Base-by-base conservation (phyloP, 2,888 invertebrate genomes). In the Pseudococcus viburni region DNA sequence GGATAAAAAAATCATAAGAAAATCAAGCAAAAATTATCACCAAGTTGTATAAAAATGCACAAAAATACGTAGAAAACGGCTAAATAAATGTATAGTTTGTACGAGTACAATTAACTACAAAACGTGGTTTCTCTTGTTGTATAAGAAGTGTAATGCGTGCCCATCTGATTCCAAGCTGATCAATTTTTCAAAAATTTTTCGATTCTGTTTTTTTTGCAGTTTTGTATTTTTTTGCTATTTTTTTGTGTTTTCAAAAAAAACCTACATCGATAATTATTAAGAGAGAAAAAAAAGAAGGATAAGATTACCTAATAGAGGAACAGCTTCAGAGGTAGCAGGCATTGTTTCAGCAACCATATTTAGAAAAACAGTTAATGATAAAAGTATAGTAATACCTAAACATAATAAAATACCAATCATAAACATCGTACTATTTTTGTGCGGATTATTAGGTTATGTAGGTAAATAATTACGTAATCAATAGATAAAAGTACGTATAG, bases 341-440 rank as follows among this genome's bases (percentile, higher is more conserved):
- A 99, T 98, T 92, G 98, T 98, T 93, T 98, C 98, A 91, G 98
- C 98, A 91, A 98, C 98, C 96, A 98, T 97, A 93, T 98, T 97
- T 92, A 98, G 94, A 94, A 99, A 99, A 93, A 99, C 98, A 93
- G 98, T 98, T 93, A 99, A 94, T 91, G 98, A 98, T 92, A 99
- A 95, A 91, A 99, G 94, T 93, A 99, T 98, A 91, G 98, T 99
- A 90, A 99, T 98, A 93, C 98, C 98, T 97, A 93, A 89, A 93
- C 92, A 55, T 55, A 55, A 90, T 89, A 88, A 88, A 88, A 64
- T 85, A 87, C 19, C 19, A 87, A 87, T 68, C 33, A 80, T 87
- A 15, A 87, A 33, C 80, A 87, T 87, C 77, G 42, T 48, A 88
- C 46, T n/a, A n/a, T n/a, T 80, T 26, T 59, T 42, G 55, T 51